phyloP scores from a whole-genome alignment of 1,140 invertebrate species.

The Pachypeltis micranthus region DNA sequence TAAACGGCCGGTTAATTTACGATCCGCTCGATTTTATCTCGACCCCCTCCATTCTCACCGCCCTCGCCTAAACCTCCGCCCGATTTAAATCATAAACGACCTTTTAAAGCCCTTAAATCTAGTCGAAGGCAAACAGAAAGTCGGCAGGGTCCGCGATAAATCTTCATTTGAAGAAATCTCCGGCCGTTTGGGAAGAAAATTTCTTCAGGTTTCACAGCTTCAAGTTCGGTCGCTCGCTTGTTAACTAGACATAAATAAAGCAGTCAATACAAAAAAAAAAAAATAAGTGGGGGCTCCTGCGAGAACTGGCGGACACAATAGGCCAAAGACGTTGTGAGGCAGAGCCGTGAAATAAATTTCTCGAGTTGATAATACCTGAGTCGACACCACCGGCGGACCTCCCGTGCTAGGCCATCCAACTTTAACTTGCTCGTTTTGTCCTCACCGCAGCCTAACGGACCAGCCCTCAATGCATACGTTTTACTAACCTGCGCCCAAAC shows the following conservation, averaged over 20 bases:
- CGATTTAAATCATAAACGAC: conserved; percentile 1
- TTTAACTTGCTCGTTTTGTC: too few relatives aligned
- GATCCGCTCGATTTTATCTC: too few relatives aligned
- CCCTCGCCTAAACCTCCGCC: too few relatives aligned
- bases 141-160: neutral
- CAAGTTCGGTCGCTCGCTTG: neutral
- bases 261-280: neutral
- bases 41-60: too few relatives aligned
- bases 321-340: neutral
- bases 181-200: neutral
- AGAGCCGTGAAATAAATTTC: neutral
- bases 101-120: conserved; percentile 3
- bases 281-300: conserved; percentile 3
- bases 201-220: conserved; percentile 1
- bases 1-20: too few relatives aligned
- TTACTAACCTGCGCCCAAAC: too few relatives aligned
- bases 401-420: too few relatives aligned
- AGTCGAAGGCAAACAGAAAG: neutral
- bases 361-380: neutral
- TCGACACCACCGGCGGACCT: neutral
- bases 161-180: conserved; percentile 1
- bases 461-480: too few relatives aligned
- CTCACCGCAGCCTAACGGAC: too few relatives aligned
- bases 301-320: neutral
- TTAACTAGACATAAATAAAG: conserved; percentile 8